phyloP scores from a whole-genome alignment of 2,888 invertebrate species.

The Campoplex nolae region DNA sequence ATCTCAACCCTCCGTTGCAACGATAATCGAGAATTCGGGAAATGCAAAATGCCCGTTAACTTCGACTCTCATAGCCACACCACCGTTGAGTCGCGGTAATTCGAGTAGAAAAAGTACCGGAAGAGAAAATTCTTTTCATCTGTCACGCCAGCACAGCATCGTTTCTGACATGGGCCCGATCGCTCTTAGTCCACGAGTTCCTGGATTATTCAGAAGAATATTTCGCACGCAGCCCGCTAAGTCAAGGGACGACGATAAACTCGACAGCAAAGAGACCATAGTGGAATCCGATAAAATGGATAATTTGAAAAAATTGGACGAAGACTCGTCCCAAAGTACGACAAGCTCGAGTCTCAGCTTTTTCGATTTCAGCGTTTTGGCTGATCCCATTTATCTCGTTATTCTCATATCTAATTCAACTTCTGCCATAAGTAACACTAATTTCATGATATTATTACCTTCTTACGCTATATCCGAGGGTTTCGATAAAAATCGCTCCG shows the following conservation, averaged over 20 bases:
- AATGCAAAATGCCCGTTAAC: conserved; percentile 13
- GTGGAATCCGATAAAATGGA: neutral
- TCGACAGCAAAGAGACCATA: neutral
- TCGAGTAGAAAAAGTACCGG: conserved; percentile 63
- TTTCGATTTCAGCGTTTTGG: conserved; percentile 90
- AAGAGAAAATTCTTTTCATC: conserved; percentile 63
- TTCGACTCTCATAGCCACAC: conserved; percentile 44
- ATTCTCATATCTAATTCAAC: conserved; percentile 94
- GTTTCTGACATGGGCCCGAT: conserved; percentile 74
- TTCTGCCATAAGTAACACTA: conserved; percentile 94
- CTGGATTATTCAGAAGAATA: conserved; percentile 69
- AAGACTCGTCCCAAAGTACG: conserved; percentile 58
- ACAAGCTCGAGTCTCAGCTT: conserved; percentile 85
- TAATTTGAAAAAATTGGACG: conserved; percentile 49
- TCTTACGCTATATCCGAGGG: conserved; percentile 90
- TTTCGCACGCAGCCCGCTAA: conserved; percentile 69
- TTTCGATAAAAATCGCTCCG: conserved; percentile 90
- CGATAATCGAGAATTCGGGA: conserved; percentile 45
- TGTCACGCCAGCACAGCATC: conserved; percentile 73
- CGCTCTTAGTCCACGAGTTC: conserved; percentile 71
- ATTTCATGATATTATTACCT: conserved; percentile 93
- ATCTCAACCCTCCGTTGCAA: conserved; percentile 4
- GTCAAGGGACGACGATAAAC: conserved; percentile 26
- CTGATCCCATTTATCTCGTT: conserved; percentile 92
- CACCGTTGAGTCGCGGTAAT: conserved; percentile 68